These are phyloP conservation scores for Darevskia nairensis DNA, from an alignment of 2,797 vertebrate species.

Conservation along the genomic window DNA sequence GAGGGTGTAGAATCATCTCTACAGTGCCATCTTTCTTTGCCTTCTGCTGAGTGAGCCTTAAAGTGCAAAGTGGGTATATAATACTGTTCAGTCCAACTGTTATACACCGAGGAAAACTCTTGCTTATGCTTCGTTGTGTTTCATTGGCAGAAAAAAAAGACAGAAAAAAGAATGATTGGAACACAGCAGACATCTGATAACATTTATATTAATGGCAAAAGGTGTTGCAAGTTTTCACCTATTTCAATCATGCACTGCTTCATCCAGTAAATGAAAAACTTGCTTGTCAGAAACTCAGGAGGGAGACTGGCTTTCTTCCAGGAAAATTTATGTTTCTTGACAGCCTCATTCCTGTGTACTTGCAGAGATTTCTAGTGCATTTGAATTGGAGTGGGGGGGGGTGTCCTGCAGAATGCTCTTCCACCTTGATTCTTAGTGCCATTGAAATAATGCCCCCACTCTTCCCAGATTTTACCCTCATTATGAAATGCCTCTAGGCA, in stretches of 20 bases:
- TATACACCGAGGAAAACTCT: conserved; percentile 22
- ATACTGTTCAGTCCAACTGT: conserved; percentile 37
- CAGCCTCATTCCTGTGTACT: conserved; percentile 45
- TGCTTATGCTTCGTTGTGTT: conserved; percentile 37
- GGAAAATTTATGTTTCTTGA: conserved; percentile 46
- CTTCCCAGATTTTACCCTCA: conserved; percentile 68
- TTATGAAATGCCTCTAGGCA: conserved; percentile 62
- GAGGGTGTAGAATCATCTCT: not conserved
- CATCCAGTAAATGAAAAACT: conserved; percentile 43
- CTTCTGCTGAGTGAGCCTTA: not conserved
- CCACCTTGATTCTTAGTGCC: conserved; percentile 55
- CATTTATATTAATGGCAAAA: conserved; percentile 60
- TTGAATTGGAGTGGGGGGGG: conserved; percentile 28
- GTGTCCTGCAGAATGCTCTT: not conserved
- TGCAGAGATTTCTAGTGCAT: conserved; percentile 49
- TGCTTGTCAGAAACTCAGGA: conserved; percentile 26
- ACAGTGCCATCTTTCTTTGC: not conserved
- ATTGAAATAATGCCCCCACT: conserved; percentile 54
- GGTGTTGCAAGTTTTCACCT: conserved; percentile 41
- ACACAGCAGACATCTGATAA: conserved; percentile 50
- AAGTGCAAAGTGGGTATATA: conserved; percentile 1
- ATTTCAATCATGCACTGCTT: conserved; percentile 55
- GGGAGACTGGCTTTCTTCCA: conserved; percentile 40
- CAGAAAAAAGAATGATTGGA: conserved; percentile 40
- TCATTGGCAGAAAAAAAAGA: not conserved